Evolutionary conservation across 2,888 invertebrate genomes (phyloP).

Genomic region (Cheilosia vernalis): DNA sequence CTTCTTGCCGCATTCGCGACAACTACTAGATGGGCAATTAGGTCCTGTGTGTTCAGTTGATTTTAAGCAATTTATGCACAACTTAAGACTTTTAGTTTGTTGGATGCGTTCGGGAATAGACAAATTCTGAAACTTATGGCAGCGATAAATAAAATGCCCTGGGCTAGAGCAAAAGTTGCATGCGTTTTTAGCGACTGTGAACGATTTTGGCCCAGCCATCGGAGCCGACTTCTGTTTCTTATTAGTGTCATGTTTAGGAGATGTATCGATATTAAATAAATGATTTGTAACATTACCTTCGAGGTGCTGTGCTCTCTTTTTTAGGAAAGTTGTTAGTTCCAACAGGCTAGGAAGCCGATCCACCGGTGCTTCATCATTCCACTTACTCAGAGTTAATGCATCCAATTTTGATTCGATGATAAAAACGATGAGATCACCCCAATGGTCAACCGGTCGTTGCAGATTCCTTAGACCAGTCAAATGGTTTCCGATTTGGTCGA

Average conservation of each 20-base stretch:
- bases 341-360: not conserved
- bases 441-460: not conserved
- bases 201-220: not conserved
- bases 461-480: not conserved
- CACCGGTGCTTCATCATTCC: not conserved
- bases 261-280: too few relatives aligned
- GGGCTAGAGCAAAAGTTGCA: not conserved
- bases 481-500: not conserved
- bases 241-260: too few relatives aligned
- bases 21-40: not conserved
- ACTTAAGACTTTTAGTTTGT: not conserved
- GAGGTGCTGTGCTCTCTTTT: not conserved
- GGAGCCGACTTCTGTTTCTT: too few relatives aligned
- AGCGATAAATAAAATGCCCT: not conserved
- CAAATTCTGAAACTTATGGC: not conserved
- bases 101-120: not conserved
- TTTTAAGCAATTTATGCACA: not conserved
- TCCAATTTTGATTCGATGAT: conserved; percentile 6
- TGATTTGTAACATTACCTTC: not conserved
- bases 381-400: not conserved
- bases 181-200: not conserved
- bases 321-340: not conserved
- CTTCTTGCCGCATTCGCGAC: not conserved
- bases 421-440: not conserved
- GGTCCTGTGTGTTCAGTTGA: not conserved